Evolutionary conservation across 2,797 vertebrate species (phyloP), one percentile per base, ranked within the genome.

Genomic region (Cuniculus paca): DNA sequence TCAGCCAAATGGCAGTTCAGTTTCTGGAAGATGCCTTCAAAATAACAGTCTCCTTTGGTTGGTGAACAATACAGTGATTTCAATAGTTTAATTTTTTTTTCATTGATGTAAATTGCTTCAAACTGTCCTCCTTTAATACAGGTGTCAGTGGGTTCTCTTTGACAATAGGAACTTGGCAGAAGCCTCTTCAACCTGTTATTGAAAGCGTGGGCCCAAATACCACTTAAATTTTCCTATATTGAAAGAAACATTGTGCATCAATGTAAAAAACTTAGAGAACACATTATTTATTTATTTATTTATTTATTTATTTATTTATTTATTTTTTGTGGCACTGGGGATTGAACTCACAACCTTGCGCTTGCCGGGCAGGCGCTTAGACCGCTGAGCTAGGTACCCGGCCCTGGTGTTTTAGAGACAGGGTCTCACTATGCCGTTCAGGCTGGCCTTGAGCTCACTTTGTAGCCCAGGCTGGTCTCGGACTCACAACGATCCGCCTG

Each of bases 1-100:
- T 94, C 60, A 82, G 83, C 56, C 95, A 94, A 96, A 97, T 28
- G 61, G 79, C 88, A 98, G 87, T 54, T 96, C 78, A 36, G 93
- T 94, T 94, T 85, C 97, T 93, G 82, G 94, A 94, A 91, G 90
- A 96, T 52, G 11, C 34, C 56, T 56, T 2, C 90, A 95, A 95
- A 95, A 95, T 96, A 84, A 92, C 20, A 68, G 88, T 81, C 45
- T 75, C 80, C 79, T 95, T 86, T 94, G 61, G 70, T 58, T 70
- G 24, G 54, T 63, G 89, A 82, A 88, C 68, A 97, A 83, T 89
- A 92, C 14, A 81, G 24, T 70, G 65, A 56, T 87, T 96, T 96
- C 95, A 90, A 42, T 96, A 95, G 36, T 74, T 97, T 89, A 91
- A 60, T 45, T 1, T 96, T 93, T 93, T 95, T 82, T 81, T 80